Base-by-base conservation (phyloP, 2,888 invertebrate genomes). In the Stenodera caucasica region DNA sequence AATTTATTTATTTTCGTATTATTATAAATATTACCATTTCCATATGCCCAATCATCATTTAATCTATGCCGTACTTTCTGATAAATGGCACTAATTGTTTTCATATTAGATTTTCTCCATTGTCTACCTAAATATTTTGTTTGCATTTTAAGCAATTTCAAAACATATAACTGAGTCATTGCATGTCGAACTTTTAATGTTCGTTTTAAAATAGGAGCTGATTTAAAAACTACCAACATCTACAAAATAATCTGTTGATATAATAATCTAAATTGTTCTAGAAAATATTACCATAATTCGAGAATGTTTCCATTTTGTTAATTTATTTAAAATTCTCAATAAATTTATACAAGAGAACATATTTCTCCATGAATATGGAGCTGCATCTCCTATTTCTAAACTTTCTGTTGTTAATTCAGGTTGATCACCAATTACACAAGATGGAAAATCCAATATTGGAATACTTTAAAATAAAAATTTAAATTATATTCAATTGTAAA, bases 301-400 rank as follows among this genome's bases (percentile, higher is more conserved):
- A n/a, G 98, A 98, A 81, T 98, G 98, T 79, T 99, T 99, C 96
- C 98, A 98, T 81, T 99, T 99, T 45, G 98, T 98, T 60, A 99
- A 84, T 82, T 99, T 99, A 81, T 99, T 99, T 57, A 99, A 85
- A 71, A 99, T 94, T 70, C 99, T 86, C 65, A 99, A 82, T 55
- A 99, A 82, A 83, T 99, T 99, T 61, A 99, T 96, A 77, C 98
- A 97, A 3, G 97, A 95, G 81, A 97, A 99, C 57, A 99, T 90
- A 83, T 99, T 99, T 69, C 98, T 86, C 99, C 98, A 99, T 50
- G 97, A 96, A 80, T 91, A 98, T 51, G 89, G 88, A 68, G 92
- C 88, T 62, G 89, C 88, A 72, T 91, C 91, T 30, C 92, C 91
- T 70, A 94, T 90, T 75, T 94, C 92, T 66, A 98, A 84, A 75